These are phyloP conservation scores for Limnephilus marmoratus DNA, from an alignment of 2,888 invertebrate species.

Conservation along the genomic window DNA sequence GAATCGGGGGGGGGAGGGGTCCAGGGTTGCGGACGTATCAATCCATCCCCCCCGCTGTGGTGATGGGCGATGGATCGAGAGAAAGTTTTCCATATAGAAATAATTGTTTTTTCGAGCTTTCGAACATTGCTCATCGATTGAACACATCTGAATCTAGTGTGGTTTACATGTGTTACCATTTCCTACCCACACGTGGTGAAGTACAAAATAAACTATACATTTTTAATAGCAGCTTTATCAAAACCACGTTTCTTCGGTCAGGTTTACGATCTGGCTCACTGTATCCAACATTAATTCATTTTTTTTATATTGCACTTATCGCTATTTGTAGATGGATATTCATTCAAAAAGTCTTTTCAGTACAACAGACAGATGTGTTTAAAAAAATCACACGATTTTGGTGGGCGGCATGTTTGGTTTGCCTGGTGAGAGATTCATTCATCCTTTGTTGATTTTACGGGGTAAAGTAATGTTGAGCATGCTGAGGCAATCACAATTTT, in stretches of 20 bases:
- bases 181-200: conserved; percentile 29
- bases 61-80: no score
- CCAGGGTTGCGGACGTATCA: no score
- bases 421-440: background rate
- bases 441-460: background rate
- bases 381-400: background rate
- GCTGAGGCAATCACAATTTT: background rate
- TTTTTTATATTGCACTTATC: background rate
- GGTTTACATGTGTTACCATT: background rate
- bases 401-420: background rate
- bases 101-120: no score
- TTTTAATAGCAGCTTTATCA: background rate
- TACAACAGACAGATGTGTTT: background rate
- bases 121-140: background rate
- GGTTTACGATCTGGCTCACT: background rate
- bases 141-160: conserved; percentile 3
- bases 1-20: no score
- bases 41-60: no score
- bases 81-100: no score
- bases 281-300: background rate
- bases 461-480: background rate
- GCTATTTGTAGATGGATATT: background rate
- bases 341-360: background rate
- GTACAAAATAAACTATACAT: background rate
- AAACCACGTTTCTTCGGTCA: background rate